Evolutionary conservation across 2,797 vertebrate genomes (phyloP), one percentile per base, ranked within the genome.

Genomic region (Melanotaenia pygmaea): DNA sequence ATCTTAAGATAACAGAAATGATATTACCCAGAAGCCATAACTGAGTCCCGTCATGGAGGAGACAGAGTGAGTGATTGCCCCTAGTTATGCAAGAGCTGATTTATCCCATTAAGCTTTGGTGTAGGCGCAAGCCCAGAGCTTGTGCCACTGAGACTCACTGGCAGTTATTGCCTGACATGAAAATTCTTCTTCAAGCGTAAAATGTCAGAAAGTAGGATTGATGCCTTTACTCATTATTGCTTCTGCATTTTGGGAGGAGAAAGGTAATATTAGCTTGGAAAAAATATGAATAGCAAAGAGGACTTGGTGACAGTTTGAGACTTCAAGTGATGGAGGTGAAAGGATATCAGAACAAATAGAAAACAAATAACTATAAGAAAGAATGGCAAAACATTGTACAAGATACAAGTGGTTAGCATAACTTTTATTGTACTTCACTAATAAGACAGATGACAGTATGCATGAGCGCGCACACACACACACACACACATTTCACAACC

Each of bases 1-100:
- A 93, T 91, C 90, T 91, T 90, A 93, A 94, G 94, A 94, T 94
- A 94, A 94, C 93, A 89, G 90, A 90, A 94, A 94, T 93, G 83
- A 94, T 94, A 94, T 95, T 93, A 93, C 89, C 91, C 89, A 92
- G 88, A 88, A 90, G 87, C 92, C 93, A 93, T 93, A 94, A 94
- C 93, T 92, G 91, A 94, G 88, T 91, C 89, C 90, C 94, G 95
- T 94, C 94, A 94, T 86, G 74, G 73, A 90, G 89, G 88, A 94
- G 93, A 94, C 86, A 67, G 91, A 90, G 90, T 94, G 94, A 95
- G 87, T 93, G 93, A 95, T 95, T 92, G 90, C 89, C 83, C 89
- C 87, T 82, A 86, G 92, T 93, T 93, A 94, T 93, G 93, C 93
- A 90, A 88, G 89, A 92, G 88, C 89, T 91, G 92, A 93, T 91